Evolutionary conservation across 2,113 vertebrate genomes (phyloP).

Genomic region (Megaceryle torquata): DNA sequence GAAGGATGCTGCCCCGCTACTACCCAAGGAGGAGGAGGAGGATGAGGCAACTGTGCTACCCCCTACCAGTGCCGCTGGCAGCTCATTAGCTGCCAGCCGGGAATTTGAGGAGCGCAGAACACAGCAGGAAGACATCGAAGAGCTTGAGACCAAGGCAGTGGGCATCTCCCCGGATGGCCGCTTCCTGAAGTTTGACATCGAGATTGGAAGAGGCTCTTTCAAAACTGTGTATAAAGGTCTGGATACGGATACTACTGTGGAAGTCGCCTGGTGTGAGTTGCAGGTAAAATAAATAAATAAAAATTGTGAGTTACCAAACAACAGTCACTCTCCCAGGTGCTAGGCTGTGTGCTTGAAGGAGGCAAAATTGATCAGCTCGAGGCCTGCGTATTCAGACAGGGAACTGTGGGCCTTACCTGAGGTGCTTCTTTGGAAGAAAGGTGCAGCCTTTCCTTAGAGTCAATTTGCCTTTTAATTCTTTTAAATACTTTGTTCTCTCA

Average conservation of each 20-base stretch:
- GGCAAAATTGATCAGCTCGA: background rate
- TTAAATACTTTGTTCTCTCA: background rate
- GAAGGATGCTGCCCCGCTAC: constrained; percentile 41
- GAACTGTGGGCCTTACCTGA: background rate
- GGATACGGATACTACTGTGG: constrained; percentile 97
- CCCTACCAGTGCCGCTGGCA: constrained; percentile 62
- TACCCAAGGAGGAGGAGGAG: constrained; percentile 40
- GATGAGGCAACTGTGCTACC: background rate
- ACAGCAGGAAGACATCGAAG: constrained; percentile 92
- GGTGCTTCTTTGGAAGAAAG: background rate
- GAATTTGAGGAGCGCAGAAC: constrained; percentile 79
- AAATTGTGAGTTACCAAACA: background rate
- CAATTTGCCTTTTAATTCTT: background rate
- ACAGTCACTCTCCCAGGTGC: background rate
- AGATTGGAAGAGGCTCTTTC: constrained; percentile 96
- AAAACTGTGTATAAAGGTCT: constrained; percentile 98
- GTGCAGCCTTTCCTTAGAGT: background rate
- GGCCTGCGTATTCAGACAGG: background rate
- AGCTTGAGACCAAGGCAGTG: constrained; percentile 96
- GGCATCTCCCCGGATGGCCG: constrained; percentile 94
- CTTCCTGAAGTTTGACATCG: constrained; percentile 98
- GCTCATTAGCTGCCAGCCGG: constrained; percentile 65
- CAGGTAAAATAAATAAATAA: constrained; percentile 80
- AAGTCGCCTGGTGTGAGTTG: constrained; percentile 97
- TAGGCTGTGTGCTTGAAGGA: background rate